phyloP scores from a whole-genome alignment of 2,113 vertebrate species.

The Lipophrys pholis region DNA sequence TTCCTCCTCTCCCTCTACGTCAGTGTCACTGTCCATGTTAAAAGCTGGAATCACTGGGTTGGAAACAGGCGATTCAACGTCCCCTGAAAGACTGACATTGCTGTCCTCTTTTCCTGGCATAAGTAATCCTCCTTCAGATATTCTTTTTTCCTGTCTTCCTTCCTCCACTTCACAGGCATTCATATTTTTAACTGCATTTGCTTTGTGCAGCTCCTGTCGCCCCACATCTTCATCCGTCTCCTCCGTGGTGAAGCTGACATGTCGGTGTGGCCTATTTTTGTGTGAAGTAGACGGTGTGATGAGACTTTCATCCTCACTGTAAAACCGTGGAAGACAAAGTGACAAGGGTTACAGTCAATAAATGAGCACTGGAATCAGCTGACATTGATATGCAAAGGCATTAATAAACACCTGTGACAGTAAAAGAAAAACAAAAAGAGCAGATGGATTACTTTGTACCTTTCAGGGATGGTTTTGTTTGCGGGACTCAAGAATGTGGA shows the following conservation, averaged over 20 bases:
- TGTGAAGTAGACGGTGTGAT: constrained; percentile 64
- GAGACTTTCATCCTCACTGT: constrained; percentile 81
- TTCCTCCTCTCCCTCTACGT: constrained; percentile 68
- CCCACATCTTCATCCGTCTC: constrained; percentile 38
- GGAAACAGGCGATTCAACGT: constrained; percentile 14
- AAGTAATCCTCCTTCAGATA: background rate
- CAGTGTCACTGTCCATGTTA: constrained; percentile 77
- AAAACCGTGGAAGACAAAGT: constrained; percentile 28
- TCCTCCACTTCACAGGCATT: constrained; percentile 53
- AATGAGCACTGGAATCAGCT: background rate
- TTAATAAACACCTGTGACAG: background rate
- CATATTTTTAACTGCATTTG: constrained; percentile 20
- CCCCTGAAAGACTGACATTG: constrained; percentile 12
- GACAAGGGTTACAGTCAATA: background rate
- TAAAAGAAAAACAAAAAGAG: background rate
- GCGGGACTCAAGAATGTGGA: constrained; percentile 77
- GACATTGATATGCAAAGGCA: no score
- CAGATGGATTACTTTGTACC: constrained; percentile 62
- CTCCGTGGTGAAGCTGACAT: constrained; percentile 51
- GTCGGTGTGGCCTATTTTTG: constrained; percentile 52
- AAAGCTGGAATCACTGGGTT: constrained; percentile 45
- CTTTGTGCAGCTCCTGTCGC: constrained; percentile 55
- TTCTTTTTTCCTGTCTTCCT: constrained; percentile 17
- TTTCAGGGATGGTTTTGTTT: constrained; percentile 79
- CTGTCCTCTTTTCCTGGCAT: constrained; percentile 16